phyloP scores from a whole-genome alignment of 2,797 vertebrate species.

The Cichlasoma orientale region DNA sequence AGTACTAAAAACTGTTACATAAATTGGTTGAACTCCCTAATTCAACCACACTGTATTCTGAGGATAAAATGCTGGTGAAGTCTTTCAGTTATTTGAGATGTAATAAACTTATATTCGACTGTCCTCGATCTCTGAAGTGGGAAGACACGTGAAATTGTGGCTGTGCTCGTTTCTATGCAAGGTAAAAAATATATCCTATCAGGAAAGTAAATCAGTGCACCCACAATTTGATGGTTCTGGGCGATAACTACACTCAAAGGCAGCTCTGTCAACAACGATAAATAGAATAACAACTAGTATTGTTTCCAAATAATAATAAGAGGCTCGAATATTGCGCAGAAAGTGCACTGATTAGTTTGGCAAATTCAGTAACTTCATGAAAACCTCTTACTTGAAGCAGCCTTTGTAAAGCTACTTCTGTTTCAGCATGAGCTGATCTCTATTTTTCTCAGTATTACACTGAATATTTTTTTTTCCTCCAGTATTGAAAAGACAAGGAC shows the following conservation, averaged over 20 bases:
- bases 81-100: neutral
- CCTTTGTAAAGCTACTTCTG: neutral
- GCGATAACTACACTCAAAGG: neutral
- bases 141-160: too few relatives aligned
- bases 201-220: neutral
- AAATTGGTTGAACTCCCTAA: neutral
- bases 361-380: neutral
- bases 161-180: neutral
- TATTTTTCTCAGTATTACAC: neutral
- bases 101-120: neutral
- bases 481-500: constrained; percentile 43
- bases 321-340: neutral
- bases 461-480: constrained; percentile 10
- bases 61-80: neutral
- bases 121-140: too few relatives aligned
- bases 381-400: neutral
- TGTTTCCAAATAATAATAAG: neutral
- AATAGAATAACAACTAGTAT: neutral
- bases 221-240: neutral
- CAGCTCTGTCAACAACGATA: neutral
- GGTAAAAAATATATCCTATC: neutral
- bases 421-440: neutral
- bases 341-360: neutral
- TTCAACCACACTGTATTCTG: neutral
- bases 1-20: neutral